Conservation (phyloP, 2,888 invertebrate species). For the Cantharis rufa region DNA sequence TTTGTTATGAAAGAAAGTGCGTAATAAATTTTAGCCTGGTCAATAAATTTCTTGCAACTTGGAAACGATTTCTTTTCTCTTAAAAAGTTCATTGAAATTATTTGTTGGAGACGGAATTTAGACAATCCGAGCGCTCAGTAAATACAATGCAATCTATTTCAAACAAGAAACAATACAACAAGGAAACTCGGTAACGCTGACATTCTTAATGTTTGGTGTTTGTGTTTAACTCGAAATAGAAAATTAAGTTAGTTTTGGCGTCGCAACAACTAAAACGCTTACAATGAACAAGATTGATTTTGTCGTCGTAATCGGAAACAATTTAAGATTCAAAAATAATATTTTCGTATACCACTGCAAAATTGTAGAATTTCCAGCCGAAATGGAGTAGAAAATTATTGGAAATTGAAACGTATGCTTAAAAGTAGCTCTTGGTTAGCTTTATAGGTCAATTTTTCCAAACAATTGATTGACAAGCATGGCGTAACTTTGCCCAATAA, state of each 20-base stretch:
- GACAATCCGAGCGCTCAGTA: constrained; percentile 6
- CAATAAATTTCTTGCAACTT: background rate
- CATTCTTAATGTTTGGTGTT: constrained; percentile 18
- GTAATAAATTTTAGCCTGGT: background rate
- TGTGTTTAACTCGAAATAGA: constrained; percentile 21
- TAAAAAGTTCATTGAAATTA: background rate
- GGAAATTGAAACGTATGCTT: background rate
- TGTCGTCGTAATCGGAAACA: constrained; percentile 5
- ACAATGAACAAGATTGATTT: constrained; percentile 16
- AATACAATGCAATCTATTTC: constrained; percentile 21
- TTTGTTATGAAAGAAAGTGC: background rate
- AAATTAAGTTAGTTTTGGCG: constrained; percentile 20
- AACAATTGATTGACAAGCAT: background rate
- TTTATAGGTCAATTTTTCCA: background rate
- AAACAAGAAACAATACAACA: constrained; percentile 18
- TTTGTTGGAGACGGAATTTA: constrained; percentile 2
- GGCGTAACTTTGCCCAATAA: background rate
- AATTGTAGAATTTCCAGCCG: background rate
- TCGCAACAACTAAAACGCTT: constrained; percentile 10
- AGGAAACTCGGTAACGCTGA: constrained; percentile 13
- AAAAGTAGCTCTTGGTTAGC: background rate
- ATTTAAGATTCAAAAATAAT: background rate
- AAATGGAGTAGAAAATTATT: background rate
- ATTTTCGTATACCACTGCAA: background rate
- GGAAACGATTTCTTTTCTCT: background rate